Percentiles rank a stretch among this genome's conserved stretches.
phyloP scores from a whole-genome alignment of 1,140 invertebrate genomes.

The Parasteatoda tepidariorum region DNA sequence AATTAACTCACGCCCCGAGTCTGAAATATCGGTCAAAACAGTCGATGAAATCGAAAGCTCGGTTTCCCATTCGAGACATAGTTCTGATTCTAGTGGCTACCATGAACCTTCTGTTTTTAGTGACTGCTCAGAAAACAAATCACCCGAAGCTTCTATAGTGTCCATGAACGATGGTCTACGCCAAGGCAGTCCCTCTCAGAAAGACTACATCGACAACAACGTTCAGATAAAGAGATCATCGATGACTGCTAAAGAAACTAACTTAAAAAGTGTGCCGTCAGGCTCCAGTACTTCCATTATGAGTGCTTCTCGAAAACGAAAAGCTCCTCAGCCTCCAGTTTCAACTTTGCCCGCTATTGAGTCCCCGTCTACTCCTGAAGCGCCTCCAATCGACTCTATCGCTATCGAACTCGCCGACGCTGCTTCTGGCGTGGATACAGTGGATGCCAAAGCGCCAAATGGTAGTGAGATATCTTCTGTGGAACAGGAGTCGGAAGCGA shows the following conservation, averaged over 20 bases:
- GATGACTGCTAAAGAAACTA: conserved; percentile 52
- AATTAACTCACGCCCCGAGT: conserved; percentile 39
- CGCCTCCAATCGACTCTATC: neutral
- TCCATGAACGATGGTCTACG: conserved; percentile 28
- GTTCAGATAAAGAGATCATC: conserved; percentile 34
- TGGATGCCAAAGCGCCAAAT: no score
- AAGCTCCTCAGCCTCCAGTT: conserved; percentile 63
- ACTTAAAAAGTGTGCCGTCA: conserved; percentile 58
- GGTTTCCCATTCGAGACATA: conserved; percentile 78
- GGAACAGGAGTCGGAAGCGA: conserved; percentile 43
- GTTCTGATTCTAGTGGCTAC: conserved; percentile 81
- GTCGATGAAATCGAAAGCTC: conserved; percentile 36
- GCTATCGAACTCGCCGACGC: neutral
- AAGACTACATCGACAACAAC: conserved; percentile 17
- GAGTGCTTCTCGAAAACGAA: conserved; percentile 62
- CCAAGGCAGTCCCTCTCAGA: conserved; percentile 59
- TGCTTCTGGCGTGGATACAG: neutral
- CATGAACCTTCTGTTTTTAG: conserved; percentile 80
- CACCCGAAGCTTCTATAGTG: conserved; percentile 66
- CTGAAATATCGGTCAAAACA: conserved; percentile 50
- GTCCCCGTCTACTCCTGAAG: conserved; percentile 38
- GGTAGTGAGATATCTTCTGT: neutral
- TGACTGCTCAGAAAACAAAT: conserved; percentile 69
- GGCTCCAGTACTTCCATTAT: conserved; percentile 62
- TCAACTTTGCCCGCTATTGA: conserved; percentile 44